Conservation (phyloP, 2,888 invertebrate genomes). For the Parnassius mnemosyne region DNA sequence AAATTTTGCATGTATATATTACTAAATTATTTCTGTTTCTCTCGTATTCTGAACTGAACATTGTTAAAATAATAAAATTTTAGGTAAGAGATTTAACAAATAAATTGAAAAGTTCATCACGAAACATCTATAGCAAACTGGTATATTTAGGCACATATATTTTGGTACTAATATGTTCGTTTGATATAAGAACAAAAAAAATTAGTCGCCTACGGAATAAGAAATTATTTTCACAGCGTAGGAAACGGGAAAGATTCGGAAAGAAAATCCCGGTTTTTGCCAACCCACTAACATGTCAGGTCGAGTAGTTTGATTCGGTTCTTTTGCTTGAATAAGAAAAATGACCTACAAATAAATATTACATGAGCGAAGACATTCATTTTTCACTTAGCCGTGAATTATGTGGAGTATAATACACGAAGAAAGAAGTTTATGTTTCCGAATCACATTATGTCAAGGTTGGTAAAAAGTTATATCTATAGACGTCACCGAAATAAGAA, state of each 20-base stretch:
- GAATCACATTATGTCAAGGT: slow-evolving; percentile 5
- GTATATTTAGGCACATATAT: too few relatives aligned
- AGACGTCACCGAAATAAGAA: slow-evolving; percentile 6
- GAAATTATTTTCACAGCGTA: too few relatives aligned
- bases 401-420: slow-evolving; percentile 26
- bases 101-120: too few relatives aligned
- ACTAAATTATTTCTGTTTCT: too few relatives aligned
- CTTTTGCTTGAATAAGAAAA: slow-evolving; percentile 44
- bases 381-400: slow-evolving; percentile 37
- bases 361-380: slow-evolving; percentile 42
- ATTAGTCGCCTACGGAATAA: too few relatives aligned
- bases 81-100: too few relatives aligned
- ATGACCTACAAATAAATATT: slow-evolving; percentile 49
- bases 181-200: too few relatives aligned
- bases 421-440: slow-evolving; percentile 30
- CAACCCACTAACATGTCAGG: slow-evolving; percentile 35
- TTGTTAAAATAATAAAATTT: too few relatives aligned
- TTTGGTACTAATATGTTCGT: too few relatives aligned
- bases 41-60: too few relatives aligned
- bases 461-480: slow-evolving; percentile 16
- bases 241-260: slow-evolving; percentile 1
- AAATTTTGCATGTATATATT: too few relatives aligned
- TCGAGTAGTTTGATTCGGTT: slow-evolving; percentile 30
- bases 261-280: slow-evolving; percentile 20
- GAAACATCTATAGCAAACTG: too few relatives aligned